Evolutionary conservation across 2,888 invertebrate species (phyloP).

Genomic region (Lepidonotus clava): DNA sequence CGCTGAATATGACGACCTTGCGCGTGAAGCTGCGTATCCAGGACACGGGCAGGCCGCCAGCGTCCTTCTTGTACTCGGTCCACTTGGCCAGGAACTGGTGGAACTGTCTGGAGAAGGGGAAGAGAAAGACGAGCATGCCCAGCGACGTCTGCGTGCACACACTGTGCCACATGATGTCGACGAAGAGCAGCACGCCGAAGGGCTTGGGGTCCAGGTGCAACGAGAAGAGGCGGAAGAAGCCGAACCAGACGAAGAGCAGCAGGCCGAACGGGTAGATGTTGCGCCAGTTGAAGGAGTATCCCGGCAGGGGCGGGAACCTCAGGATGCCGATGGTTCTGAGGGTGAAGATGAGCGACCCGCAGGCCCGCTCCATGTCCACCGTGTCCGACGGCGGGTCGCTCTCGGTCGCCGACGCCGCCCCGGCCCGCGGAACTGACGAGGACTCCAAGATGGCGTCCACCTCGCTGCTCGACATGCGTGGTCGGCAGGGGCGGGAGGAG

Average conservation of each 20-base stretch:
- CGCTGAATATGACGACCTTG: constrained; percentile 34
- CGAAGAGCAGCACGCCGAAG: constrained; percentile 35
- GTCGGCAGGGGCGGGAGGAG: constrained; percentile 20
- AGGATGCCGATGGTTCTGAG: constrained; percentile 41
- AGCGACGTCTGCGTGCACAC: constrained; percentile 46
- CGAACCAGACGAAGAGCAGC: constrained; percentile 44
- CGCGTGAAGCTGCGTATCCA: constrained; percentile 20
- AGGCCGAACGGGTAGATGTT: constrained; percentile 49
- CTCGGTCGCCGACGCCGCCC: neutral
- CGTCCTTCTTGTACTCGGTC: constrained; percentile 49
- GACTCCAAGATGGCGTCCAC: constrained; percentile 34
- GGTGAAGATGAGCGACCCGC: constrained; percentile 27
- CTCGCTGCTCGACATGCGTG: constrained; percentile 22
- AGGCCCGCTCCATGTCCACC: constrained; percentile 28
- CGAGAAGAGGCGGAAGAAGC: constrained; percentile 42
- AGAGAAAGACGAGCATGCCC: constrained; percentile 40
- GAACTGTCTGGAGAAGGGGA: constrained; percentile 46
- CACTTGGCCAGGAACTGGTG: constrained; percentile 48
- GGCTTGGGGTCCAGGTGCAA: constrained; percentile 46
- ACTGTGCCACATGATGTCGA: constrained; percentile 47
- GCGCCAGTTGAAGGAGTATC: constrained; percentile 37
- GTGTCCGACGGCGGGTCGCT: neutral
- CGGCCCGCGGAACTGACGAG: constrained; percentile 6
- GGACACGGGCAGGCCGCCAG: constrained; percentile 30
- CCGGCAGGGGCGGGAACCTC: constrained; percentile 35